Evolutionary conservation across 2,113 vertebrate genomes (phyloP), one percentile per base, ranked within the genome.

Genomic region (Capreolus pygargus): DNA sequence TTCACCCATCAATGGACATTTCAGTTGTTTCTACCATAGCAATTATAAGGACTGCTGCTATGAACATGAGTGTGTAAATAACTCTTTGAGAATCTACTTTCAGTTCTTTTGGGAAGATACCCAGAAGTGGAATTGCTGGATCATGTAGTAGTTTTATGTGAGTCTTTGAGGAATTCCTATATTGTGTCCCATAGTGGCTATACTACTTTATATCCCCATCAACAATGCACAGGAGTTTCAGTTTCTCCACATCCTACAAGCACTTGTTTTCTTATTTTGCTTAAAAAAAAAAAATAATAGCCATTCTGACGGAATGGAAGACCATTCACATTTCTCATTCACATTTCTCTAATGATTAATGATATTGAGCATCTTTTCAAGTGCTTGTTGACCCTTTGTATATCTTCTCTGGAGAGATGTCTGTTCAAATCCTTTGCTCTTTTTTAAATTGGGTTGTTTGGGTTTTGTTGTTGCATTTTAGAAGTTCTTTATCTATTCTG

Each of bases 341-440:
- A 28, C n/a, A 55, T 58, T 81, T 86, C 43, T 43, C 43, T 81
- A 79, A 60, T 60, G 43, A 39, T 86, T 52, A 70, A 52, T 86
- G 30, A 79, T 78, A 33, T 14, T 81, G 27, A 70, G n/a, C 36
- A 43, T 36, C 9, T 90, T 97, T 82, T 90, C 70, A 81, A 79
- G 19, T 33, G 9, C 7, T 90, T 86, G 23, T 33, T 85, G 39
- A 9, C 13, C 52, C 16, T 74, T 90, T 54, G 14, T 90, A 2
- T 39, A 45, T 45, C 52, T 82, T 91, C 57, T 97, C 67, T 79
- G 30, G 30, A 36, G 33, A 92, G 78, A 64, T 17, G 27, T 39
- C 14, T 57, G 28, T 82, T 92, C 36, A 82, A 57, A 43, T 92
- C 76, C 13, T 52, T 82, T 60, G 64, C 17, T 7, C 27, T 86